Conservation (phyloP, 1,140 invertebrate species). For the Hestina assimilis region DNA sequence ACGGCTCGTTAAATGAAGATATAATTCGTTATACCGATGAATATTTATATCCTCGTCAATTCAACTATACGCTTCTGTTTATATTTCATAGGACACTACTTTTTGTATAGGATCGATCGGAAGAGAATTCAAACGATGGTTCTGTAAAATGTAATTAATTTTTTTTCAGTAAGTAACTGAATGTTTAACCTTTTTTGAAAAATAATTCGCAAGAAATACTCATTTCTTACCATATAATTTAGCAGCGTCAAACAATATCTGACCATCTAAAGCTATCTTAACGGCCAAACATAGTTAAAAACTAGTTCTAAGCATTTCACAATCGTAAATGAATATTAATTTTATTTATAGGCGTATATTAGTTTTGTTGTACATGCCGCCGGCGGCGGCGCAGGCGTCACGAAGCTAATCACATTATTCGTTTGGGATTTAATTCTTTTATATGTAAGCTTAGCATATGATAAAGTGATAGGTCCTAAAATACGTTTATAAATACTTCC, state of each 20-base stretch:
- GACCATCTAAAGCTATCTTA: too few relatives aligned
- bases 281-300: too few relatives aligned
- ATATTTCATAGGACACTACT: too few relatives aligned
- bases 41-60: background rate
- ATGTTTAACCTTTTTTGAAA: too few relatives aligned
- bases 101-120: too few relatives aligned
- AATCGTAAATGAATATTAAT: constrained; percentile 2
- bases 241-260: too few relatives aligned
- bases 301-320: background rate
- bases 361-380: constrained; percentile 11
- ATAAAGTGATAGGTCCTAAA: constrained; percentile 16
- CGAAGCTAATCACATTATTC: constrained; percentile 25
- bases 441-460: constrained; percentile 7
- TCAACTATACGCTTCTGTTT: too few relatives aligned
- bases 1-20: constrained; percentile 31
- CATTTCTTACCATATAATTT: too few relatives aligned
- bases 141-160: too few relatives aligned
- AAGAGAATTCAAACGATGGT: too few relatives aligned
- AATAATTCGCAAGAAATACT: too few relatives aligned
- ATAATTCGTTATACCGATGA: constrained; percentile 1
- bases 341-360: constrained; percentile 16
- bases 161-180: too few relatives aligned
- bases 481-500: constrained; percentile 12
- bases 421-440: constrained; percentile 16
- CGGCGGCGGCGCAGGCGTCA: constrained; percentile 19